phyloP scores from a whole-genome alignment of 2,888 invertebrate species.

The Pardosa pseudoannulata region DNA sequence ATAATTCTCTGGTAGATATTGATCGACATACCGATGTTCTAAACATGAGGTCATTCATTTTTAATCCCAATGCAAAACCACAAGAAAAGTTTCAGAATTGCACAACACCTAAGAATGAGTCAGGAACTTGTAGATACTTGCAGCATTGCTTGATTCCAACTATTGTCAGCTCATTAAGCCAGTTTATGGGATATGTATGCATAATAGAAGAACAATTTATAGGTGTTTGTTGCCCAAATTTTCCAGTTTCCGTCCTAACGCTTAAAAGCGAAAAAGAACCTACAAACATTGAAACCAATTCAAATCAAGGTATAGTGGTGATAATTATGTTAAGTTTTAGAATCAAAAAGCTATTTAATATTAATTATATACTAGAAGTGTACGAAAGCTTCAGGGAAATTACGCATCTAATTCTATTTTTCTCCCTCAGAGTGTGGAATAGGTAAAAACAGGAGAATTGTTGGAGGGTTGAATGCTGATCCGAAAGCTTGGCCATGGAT shows the following conservation, averaged over 20 bases:
- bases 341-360: too few relatives aligned
- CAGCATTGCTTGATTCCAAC: constrained; percentile 82
- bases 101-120: constrained; percentile 49
- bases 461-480: constrained; percentile 58
- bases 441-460: constrained; percentile 50
- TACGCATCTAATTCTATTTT: too few relatives aligned
- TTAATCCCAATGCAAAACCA: constrained; percentile 54
- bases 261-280: not conserved
- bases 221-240: constrained; percentile 86
- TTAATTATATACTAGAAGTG: too few relatives aligned
- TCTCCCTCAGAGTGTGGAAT: constrained; percentile 60
- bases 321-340: not conserved
- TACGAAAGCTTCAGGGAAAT: too few relatives aligned
- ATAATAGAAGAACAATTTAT: constrained; percentile 82
- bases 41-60: constrained; percentile 28
- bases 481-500: constrained; percentile 71
- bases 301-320: not conserved
- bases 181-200: constrained; percentile 84
- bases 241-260: constrained; percentile 21
- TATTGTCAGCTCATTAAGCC: constrained; percentile 81
- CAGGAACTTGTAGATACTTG: constrained; percentile 79
- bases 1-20: too few relatives aligned
- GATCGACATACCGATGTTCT: too few relatives aligned
- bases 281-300: not conserved
- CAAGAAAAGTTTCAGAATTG: constrained; percentile 62